These are phyloP conservation scores for Micropoecilia bifurca DNA, from an alignment of 2,797 vertebrate species.

Conservation along the genomic window DNA sequence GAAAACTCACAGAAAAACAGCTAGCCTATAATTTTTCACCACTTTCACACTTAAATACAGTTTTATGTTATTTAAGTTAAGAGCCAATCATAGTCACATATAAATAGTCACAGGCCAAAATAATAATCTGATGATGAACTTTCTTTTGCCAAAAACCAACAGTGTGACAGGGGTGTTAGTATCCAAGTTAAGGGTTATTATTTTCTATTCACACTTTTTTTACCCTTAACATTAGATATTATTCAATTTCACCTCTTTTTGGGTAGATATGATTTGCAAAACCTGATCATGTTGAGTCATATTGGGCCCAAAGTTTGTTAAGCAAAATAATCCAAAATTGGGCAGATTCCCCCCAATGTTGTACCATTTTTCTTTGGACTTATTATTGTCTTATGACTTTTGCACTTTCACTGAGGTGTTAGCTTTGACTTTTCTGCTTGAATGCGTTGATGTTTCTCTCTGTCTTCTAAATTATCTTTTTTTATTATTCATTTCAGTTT, in stretches of 20 bases:
- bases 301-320: background rate
- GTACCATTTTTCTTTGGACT: background rate
- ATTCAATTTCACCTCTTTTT: background rate
- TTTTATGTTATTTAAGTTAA: background rate
- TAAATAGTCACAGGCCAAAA: background rate
- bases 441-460: conserved; percentile 42
- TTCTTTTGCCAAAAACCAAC: background rate
- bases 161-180: too few species aligned
- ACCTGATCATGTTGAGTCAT: background rate
- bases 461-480: background rate
- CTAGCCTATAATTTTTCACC: background rate
- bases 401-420: conserved; percentile 42
- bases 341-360: background rate
- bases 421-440: conserved; percentile 15
- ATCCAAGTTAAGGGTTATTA: background rate
- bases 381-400: background rate
- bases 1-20: background rate
- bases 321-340: background rate
- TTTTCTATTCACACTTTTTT: background rate
- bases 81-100: background rate
- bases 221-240: background rate
- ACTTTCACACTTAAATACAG: background rate
- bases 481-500: background rate
- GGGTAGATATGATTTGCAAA: background rate
- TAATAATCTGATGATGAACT: background rate